Base-by-base conservation (phyloP, 2,888 invertebrate species). In the Osmoderma eremita region DNA sequence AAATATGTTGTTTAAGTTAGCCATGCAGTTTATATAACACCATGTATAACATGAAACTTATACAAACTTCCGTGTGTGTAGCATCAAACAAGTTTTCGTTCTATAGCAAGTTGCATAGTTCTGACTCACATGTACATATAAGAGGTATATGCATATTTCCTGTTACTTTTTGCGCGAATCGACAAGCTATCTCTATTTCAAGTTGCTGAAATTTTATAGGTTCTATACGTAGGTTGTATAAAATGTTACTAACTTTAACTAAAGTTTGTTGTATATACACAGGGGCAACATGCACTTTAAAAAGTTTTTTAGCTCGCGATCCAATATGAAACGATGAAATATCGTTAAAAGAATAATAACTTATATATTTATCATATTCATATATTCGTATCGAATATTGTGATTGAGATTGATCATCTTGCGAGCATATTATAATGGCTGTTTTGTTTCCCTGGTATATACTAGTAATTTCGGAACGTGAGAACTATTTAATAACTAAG, bases 401-500 rank as follows among this genome's bases (percentile, higher is more conserved):
- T 42, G 42, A 42, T 42, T 42, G 42, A 15, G 42, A 15, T 42
- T 42, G 15, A 17, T 42, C n/a, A 42, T 17, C 42, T 13, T 15
- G 13, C 42, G 10, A 1, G 42, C 42, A 42, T 17, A 42, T 30
- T 53, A 38, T 38, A 53, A 13, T 6, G 24, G 18, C 24, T 53
- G 18, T 53, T 50, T n/a, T 53, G 36, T 38, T 53, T 53, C 38
- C 15, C 18, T 17, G 53, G 36, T 20, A 36, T 17, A 8, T 30
- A 4, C 30, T 30, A 30, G 30, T 30, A 30, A 30, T 17, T 38
- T 38, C 38, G 17, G 38, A 30, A 38, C 53, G 53, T 53, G 53
- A 15, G 53, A 53, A 17, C 30, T 61, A 48, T 61, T 61, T 61
- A 45, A 54, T 54, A 54, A 54, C 54, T 17, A 54, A 54, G 15